Evolutionary conservation across 2,113 vertebrate genomes (phyloP), one percentile per base, ranked within the genome.

Genomic region (Phrynosoma platyrhinos): DNA sequence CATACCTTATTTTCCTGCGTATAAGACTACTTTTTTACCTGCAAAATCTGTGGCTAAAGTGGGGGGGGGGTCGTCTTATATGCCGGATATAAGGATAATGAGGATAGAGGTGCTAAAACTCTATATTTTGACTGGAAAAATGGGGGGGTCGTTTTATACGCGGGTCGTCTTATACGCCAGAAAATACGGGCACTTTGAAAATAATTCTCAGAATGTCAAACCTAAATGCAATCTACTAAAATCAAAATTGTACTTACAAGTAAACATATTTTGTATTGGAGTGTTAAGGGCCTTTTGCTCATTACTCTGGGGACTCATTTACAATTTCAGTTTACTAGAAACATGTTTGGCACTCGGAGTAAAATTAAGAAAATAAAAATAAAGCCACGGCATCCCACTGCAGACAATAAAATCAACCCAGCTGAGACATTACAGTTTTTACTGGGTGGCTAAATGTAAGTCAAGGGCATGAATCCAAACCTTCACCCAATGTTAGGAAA

Each of bases 281-380:
- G 66, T 85, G 53, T 18, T 76, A 76, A 62, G 18, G 27, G 21
- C 36, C 27, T 85, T 85, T 64, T 77, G 25, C 36, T 66, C 74
- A 85, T 85, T 77, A 77, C 72, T 66, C 58, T 21, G 36, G 64
- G 40, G 84, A 78, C 58, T 86, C 62, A 78, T 66, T 77, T 40
- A 47, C 40, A 18, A 78, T 42, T 36, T 14, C 53, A 77, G 8
- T 66, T 78, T 77, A 85, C 27, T 78, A 47, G 25, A 64, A 86
- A 78, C 58, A 68, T 74, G 58, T 78, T 30, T 66, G 30, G 74
- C 75, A 78, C 2, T 10, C 40, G 13, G 40, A 47, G 27, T 27
- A 78, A 25, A 86, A 78, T 76, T 42, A 47, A 36, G 20, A 85
- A 83, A 72, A 32, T 55, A 74, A 83, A 84, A 84, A 76, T 18